Conservation (phyloP, 2,888 invertebrate species). For the Leptinotarsa juncta region DNA sequence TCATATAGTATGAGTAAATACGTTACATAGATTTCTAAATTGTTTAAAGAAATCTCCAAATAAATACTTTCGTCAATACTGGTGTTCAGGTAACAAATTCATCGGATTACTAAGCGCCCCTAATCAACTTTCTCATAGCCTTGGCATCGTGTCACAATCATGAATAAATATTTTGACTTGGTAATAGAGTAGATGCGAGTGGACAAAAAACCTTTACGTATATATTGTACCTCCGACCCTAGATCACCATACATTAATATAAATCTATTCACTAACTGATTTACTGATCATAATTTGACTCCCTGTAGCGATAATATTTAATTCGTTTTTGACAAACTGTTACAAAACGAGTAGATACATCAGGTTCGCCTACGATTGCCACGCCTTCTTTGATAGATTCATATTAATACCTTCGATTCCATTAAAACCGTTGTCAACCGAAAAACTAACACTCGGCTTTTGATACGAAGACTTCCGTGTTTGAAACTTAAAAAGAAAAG, state of each 20-base stretch:
- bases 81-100: neutral
- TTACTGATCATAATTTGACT: constrained; percentile 8
- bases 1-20: too few relatives aligned
- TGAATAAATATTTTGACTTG: neutral
- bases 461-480: neutral
- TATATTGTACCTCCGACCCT: constrained; percentile 3
- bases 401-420: constrained; percentile 15
- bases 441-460: neutral
- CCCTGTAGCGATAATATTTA: constrained; percentile 14
- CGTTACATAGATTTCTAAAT: too few relatives aligned
- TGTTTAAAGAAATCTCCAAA: neutral
- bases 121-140: neutral
- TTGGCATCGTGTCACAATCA: neutral
- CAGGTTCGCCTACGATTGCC: constrained; percentile 14
- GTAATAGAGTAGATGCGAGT: neutral
- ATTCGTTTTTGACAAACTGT: constrained; percentile 15
- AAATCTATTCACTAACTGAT: constrained; percentile 20
- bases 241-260: constrained; percentile 8
- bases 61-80: neutral
- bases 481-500: neutral
- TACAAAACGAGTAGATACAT: constrained; percentile 13
- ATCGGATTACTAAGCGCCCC: neutral
- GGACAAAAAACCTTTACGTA: neutral
- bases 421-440: neutral
- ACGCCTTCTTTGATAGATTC: constrained; percentile 16